Evolutionary conservation across 2,797 vertebrate species (phyloP).

Genomic region (Mus caroli): DNA sequence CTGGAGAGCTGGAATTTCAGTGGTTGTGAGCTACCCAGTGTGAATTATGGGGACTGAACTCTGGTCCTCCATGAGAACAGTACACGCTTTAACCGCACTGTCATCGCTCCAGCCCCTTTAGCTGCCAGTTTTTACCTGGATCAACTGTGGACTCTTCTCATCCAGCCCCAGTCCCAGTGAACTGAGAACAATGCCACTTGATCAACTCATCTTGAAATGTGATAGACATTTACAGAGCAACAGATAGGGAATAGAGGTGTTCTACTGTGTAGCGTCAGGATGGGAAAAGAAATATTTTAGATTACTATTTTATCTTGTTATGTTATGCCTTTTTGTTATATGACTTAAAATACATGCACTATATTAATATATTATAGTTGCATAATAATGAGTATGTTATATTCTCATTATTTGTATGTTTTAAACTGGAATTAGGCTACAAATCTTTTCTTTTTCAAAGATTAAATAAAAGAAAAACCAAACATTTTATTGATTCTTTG

Average conservation of each 20-base stretch:
- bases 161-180: not conserved
- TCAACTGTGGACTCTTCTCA: not conserved
- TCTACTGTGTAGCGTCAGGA: not conserved
- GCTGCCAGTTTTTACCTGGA: not conserved
- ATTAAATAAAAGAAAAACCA: too few species aligned
- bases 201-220: not conserved
- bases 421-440: not conserved
- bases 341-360: not conserved
- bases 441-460: not conserved
- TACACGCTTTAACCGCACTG: not conserved
- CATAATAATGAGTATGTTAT: not conserved
- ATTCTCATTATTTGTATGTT: not conserved
- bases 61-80: not conserved
- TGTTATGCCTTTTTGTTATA: not conserved
- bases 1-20: not conserved
- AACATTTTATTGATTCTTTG: not conserved
- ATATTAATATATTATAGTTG: not conserved
- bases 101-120: not conserved
- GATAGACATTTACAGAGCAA: not conserved
- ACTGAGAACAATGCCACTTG: not conserved
- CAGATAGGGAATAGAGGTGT: not conserved
- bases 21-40: not conserved
- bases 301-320: not conserved
- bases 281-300: not conserved
- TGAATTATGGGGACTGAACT: too few species aligned